Percentiles rank a stretch among this genome's conserved stretches.
Evolutionary conservation across 2,797 vertebrate species (phyloP).

Genomic region (Helostoma temminkii): DNA sequence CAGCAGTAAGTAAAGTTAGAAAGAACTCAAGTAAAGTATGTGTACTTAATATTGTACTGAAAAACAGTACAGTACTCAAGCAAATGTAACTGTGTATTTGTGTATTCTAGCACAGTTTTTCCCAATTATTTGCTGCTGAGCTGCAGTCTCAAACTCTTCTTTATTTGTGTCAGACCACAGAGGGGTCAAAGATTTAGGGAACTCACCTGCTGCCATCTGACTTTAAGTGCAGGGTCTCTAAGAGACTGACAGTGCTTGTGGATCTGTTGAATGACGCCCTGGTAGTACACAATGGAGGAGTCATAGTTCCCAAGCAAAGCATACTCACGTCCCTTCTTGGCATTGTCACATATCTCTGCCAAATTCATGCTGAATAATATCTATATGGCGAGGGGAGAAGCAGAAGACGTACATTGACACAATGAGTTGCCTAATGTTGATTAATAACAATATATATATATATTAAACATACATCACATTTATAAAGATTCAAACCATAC

Average conservation of each 20-base stretch:
- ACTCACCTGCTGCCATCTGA: constrained; percentile 95
- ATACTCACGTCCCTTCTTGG: constrained; percentile 96
- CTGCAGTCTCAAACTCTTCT: not conserved
- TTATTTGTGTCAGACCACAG: not conserved
- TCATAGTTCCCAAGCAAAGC: constrained; percentile 98
- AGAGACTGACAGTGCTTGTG: constrained; percentile 92
- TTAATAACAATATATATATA: not conserved
- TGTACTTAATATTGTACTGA: not conserved
- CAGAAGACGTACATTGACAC: not conserved
- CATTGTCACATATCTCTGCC: constrained; percentile 95
- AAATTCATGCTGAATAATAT: constrained; percentile 90
- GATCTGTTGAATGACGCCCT: constrained; percentile 97
- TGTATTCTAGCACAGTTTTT: not conserved
- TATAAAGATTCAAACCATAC: not conserved
- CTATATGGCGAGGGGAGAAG: constrained; percentile 29
- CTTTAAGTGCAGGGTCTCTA: constrained; percentile 92
- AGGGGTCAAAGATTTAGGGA: not conserved
- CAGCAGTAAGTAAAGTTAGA: not conserved
- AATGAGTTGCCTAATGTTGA: not conserved
- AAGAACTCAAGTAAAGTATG: not conserved
- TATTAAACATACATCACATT: not conserved
- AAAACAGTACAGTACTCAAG: not conserved
- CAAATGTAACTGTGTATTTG: not conserved
- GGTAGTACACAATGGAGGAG: constrained; percentile 96
- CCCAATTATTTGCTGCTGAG: not conserved